A percentile compares a stretch with the other conserved stretches of the same genome.
phyloP scores from a whole-genome alignment of 2,797 vertebrate genomes.

The Cephalopachus bancanus region DNA sequence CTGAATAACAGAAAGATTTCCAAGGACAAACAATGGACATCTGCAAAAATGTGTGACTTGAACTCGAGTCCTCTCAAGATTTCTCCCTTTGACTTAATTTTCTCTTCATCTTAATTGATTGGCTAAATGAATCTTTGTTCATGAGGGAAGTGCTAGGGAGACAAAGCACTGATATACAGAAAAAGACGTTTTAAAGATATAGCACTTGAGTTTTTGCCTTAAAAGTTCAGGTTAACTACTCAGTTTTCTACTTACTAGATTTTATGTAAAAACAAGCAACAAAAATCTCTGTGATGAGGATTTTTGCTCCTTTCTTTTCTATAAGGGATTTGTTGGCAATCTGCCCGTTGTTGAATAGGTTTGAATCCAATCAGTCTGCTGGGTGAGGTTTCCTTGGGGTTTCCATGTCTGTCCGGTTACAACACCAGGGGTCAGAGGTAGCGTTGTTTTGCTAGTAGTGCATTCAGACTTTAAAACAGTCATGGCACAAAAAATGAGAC shows the following conservation, averaged over 20 bases:
- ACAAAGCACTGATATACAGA: neutral
- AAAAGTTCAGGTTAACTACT: neutral
- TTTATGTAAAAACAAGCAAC: neutral
- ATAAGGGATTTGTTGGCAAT: fast-evolving
- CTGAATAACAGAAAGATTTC: neutral
- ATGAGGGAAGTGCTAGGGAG: neutral
- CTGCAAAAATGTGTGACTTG: neutral
- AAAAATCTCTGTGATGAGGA: neutral
- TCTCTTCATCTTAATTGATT: neutral
- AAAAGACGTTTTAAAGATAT: neutral
- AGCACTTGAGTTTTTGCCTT: neutral
- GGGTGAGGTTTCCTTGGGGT: neutral
- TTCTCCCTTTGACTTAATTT: neutral
- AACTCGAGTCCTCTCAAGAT: neutral
- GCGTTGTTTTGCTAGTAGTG: neutral
- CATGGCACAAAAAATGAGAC: neutral
- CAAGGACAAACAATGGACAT: neutral
- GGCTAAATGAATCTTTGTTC: neutral
- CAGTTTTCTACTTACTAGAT: neutral
- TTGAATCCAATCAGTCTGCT: neutral
- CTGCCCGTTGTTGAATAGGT: neutral
- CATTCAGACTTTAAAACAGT: neutral
- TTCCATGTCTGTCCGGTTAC: neutral
- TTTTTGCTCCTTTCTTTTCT: neutral
- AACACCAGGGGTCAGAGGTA: neutral